Conservation (phyloP, 2,797 vertebrate genomes). For the Tokudaia muenninki region DNA sequence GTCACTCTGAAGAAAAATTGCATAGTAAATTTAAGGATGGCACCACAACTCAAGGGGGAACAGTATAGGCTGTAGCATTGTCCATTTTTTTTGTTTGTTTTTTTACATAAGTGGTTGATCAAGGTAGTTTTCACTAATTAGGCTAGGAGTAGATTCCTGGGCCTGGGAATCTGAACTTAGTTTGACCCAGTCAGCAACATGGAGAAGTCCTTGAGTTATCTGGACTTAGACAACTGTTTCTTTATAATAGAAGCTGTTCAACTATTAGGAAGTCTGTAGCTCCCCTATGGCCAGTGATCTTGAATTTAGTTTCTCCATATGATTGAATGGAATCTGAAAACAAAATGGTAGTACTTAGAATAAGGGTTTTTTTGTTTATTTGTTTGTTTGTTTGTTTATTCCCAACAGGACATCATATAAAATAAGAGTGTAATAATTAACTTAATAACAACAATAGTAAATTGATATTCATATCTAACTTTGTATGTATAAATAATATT, state of each 20-base stretch:
- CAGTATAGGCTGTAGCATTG: too few relatives aligned
- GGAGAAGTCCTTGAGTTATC: neutral
- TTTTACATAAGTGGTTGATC: neutral
- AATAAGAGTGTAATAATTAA: constrained; percentile 30
- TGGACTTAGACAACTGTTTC: too few relatives aligned
- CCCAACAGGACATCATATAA: neutral
- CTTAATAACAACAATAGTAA: neutral
- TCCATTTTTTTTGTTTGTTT: too few relatives aligned
- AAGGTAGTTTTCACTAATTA: neutral
- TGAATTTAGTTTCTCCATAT: neutral
- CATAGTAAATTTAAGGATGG: neutral
- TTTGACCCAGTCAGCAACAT: neutral
- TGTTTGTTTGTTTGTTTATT: neutral
- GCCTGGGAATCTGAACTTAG: neutral
- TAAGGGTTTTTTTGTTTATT: neutral
- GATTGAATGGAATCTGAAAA: neutral
- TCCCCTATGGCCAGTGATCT: neutral
- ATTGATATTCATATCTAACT: neutral
- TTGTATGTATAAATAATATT: constrained; percentile 2
- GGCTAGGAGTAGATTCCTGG: neutral
- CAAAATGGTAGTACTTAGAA: neutral
- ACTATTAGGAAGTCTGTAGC: neutral
- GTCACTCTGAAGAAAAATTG: neutral
- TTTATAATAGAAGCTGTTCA: neutral
- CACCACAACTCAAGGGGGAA: neutral